Conservation (phyloP, 2,888 invertebrate genomes). For the Conomelus anceps region DNA sequence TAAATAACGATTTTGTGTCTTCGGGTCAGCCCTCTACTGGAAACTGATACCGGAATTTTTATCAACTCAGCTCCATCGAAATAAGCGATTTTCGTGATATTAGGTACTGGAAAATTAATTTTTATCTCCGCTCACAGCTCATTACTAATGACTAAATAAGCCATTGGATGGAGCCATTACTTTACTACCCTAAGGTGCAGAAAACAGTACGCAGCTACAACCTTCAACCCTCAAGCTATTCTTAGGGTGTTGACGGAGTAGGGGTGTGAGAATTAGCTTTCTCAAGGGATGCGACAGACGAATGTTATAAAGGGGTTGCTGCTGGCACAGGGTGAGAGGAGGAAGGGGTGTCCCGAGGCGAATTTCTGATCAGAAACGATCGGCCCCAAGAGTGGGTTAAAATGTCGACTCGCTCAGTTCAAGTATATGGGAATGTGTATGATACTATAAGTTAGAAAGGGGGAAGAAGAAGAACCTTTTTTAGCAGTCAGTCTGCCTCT, state of each 20-base stretch:
- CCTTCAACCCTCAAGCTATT: not conserved
- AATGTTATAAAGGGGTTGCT: not conserved
- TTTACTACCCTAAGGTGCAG: too few relatives aligned
- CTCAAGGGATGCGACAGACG: not conserved
- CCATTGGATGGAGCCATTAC: not conserved
- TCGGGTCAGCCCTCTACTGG: too few relatives aligned
- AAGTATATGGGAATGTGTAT: not conserved
- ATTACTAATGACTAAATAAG: not conserved
- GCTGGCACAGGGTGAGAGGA: not conserved
- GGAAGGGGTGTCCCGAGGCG: not conserved
- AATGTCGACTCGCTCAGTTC: not conserved
- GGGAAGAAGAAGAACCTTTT: not conserved
- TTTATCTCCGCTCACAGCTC: not conserved
- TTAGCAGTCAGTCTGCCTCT: not conserved
- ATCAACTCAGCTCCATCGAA: not conserved
- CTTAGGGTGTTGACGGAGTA: not conserved
- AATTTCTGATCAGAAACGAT: not conserved
- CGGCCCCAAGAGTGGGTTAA: not conserved
- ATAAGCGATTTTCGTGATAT: not conserved
- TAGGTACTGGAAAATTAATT: not conserved
- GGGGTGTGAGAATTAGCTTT: not conserved
- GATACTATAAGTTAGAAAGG: not conserved
- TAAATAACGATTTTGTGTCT: too few relatives aligned
- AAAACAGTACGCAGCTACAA: not conserved
- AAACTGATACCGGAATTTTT: too few relatives aligned